phyloP scores from a whole-genome alignment of 1,140 invertebrate species.

The Trinorchestia longiramus region DNA sequence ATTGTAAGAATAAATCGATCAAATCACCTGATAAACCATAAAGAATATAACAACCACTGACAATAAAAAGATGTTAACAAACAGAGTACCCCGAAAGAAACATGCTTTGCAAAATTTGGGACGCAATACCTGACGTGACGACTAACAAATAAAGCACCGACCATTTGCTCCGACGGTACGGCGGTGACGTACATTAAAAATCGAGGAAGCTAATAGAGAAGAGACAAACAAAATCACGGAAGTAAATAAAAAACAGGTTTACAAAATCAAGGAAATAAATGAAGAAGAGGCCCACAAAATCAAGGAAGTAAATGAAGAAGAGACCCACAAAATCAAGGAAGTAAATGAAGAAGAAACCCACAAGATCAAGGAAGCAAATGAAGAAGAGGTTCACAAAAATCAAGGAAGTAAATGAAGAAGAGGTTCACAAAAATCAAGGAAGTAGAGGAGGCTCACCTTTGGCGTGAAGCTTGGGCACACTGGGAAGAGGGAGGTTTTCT shows the following conservation, averaged over 20 bases:
- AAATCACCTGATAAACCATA: background rate
- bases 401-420: no score
- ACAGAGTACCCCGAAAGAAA: background rate
- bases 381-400: background rate
- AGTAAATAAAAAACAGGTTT: no score
- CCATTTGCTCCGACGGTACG: background rate
- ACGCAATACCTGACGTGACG: background rate
- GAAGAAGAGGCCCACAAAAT: no score
- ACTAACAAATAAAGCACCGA: background rate
- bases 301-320: no score
- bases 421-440: background rate
- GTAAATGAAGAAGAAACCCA: no score
- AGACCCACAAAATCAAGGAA: no score
- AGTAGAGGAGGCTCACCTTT: conserved; percentile 39
- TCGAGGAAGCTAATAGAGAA: no score
- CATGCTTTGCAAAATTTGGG: background rate
- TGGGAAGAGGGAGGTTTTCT: conserved; percentile 39
- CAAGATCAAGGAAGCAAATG: no score
- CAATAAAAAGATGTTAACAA: background rate
- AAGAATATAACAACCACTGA: background rate
- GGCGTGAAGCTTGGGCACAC: background rate
- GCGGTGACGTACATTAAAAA: no score
- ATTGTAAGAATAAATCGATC: background rate
- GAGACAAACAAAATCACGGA: no score
- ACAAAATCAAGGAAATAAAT: no score